Evolutionary conservation across 2,888 invertebrate genomes (phyloP).

Genomic region (Meteorus cinctellus): DNA sequence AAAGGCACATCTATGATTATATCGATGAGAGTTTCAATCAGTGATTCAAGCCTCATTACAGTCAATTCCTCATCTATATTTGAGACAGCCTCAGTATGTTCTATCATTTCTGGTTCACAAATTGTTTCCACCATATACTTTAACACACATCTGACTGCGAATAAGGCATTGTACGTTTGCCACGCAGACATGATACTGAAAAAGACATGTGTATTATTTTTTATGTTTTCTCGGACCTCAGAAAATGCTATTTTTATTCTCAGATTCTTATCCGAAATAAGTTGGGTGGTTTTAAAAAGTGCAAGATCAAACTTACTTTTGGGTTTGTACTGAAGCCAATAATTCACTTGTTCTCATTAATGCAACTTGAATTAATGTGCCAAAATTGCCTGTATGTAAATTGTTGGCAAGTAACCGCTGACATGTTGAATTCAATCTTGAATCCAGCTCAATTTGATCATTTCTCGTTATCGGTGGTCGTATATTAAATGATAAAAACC

Average conservation of each 20-base stretch:
- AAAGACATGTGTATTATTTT: slow-evolving; percentile 2
- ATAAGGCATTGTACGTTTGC: slow-evolving; percentile 95
- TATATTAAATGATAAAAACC: slow-evolving; percentile 92
- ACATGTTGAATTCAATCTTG: slow-evolving; percentile 83
- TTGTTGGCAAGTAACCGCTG: slow-evolving; percentile 89
- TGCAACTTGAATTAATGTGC: slow-evolving; percentile 90
- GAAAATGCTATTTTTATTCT: too few relatives aligned
- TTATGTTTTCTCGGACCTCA: too few relatives aligned
- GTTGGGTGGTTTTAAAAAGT: neutral
- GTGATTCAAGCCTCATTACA: slow-evolving; percentile 77
- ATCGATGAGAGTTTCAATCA: slow-evolving; percentile 85
- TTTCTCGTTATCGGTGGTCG: slow-evolving; percentile 85
- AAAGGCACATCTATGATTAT: slow-evolving; percentile 89
- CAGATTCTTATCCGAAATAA: slow-evolving; percentile 1
- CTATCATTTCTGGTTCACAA: slow-evolving; percentile 89
- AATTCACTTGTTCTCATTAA: slow-evolving; percentile 87
- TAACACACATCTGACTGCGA: slow-evolving; percentile 87
- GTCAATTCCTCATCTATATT: slow-evolving; percentile 59
- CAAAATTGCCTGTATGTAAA: slow-evolving; percentile 90
- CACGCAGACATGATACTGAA: slow-evolving; percentile 85
- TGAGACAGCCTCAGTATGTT: slow-evolving; percentile 83
- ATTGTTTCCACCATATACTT: slow-evolving; percentile 94
- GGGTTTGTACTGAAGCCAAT: slow-evolving; percentile 88
- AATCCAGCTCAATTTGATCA: slow-evolving; percentile 80
- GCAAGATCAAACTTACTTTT: slow-evolving; percentile 80